Conservation (phyloP, 2,888 invertebrate species). For the Torymus auratus region DNA sequence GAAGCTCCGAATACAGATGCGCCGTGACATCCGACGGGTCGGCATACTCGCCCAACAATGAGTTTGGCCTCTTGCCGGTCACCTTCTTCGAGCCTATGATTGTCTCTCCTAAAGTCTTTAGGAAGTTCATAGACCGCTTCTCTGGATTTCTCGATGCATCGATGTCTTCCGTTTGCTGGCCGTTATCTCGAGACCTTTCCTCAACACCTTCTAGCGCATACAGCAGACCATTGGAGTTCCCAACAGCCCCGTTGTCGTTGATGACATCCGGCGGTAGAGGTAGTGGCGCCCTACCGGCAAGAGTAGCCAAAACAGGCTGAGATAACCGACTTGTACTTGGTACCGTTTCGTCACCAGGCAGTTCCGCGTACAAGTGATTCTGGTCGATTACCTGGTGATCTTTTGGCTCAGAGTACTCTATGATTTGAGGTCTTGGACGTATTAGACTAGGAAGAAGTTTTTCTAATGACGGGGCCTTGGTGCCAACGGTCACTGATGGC, state of each 20-base stretch:
- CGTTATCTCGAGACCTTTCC: conserved; percentile 32
- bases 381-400: conserved; percentile 72
- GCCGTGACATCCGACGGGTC: conserved; percentile 79
- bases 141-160: background rate
- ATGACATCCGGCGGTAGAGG: conserved; percentile 72
- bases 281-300: conserved; percentile 69
- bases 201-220: conserved; percentile 37
- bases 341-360: conserved; percentile 77
- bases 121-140: conserved; percentile 79
- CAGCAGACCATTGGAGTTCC: conserved; percentile 57
- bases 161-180: conserved; percentile 44
- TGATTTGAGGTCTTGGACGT: conserved; percentile 69
- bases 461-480: conserved; percentile 80
- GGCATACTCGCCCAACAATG: conserved; percentile 79
- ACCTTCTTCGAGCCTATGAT: conserved; percentile 62
- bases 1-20: conserved; percentile 80
- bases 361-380: conserved; percentile 82
- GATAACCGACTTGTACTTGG: conserved; percentile 76
- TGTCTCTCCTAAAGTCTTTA: conserved; percentile 81
- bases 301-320: conserved; percentile 67
- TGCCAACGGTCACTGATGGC: conserved; percentile 79
- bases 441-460: conserved; percentile 78
- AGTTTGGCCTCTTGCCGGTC: conserved; percentile 66
- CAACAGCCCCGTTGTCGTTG: conserved; percentile 63
- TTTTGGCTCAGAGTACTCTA: conserved; percentile 78